Percentiles rank a stretch among this genome's conserved stretches.
These are phyloP conservation scores for Drosophila neutralis DNA, from an alignment of 2,888 invertebrate genomes.

Conservation along the genomic window DNA sequence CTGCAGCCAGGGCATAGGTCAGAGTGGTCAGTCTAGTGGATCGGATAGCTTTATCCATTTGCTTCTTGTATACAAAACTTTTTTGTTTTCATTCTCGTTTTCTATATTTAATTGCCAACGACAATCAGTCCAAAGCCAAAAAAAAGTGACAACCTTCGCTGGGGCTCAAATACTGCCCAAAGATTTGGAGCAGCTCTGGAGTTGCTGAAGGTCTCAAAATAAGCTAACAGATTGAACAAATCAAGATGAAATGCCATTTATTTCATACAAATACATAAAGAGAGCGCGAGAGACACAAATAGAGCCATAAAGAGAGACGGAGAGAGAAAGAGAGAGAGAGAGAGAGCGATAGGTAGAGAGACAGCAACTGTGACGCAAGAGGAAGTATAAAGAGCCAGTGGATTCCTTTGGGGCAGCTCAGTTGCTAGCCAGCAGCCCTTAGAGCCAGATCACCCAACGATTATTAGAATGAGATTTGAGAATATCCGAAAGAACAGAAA, in stretches of 20 bases:
- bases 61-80: neutral
- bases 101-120: neutral
- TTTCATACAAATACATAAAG: neutral
- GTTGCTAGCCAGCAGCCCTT: constrained; percentile 17
- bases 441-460: constrained; percentile 25
- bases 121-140: neutral
- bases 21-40: neutral
- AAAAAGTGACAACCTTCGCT: neutral
- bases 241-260: neutral
- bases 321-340: neutral
- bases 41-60: neutral
- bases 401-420: constrained; percentile 17
- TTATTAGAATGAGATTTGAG: neutral
- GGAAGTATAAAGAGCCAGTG: constrained; percentile 30
- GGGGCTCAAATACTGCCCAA: neutral
- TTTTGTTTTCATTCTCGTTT: neutral
- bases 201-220: neutral
- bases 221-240: neutral
- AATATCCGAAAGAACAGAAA: neutral
- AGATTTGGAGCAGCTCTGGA: neutral
- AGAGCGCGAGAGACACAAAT: neutral
- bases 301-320: neutral
- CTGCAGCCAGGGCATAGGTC: neutral
- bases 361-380: neutral
- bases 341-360: neutral